These are phyloP conservation scores for Ichneumoninae sp. DNA, from an alignment of 2,888 invertebrate species.

Conservation along the genomic window DNA sequence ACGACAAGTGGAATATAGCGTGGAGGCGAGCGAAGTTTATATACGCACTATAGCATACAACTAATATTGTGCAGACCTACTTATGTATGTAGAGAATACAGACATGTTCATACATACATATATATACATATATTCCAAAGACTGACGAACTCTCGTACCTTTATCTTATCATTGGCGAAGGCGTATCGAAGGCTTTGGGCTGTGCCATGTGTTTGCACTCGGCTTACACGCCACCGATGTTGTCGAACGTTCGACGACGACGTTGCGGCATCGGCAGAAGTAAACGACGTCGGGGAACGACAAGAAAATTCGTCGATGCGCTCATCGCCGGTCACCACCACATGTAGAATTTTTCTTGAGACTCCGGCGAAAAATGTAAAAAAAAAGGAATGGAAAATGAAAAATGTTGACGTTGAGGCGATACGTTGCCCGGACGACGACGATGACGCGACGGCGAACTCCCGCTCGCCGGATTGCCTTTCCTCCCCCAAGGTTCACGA, in stretches of 20 bases:
- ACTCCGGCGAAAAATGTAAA: slow-evolving; percentile 14
- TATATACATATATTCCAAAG: slow-evolving; percentile 9
- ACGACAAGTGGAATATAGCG: slow-evolving; percentile 34
- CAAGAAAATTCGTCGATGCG: slow-evolving; percentile 8
- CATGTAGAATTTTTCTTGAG: neutral
- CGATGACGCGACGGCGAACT: slow-evolving; percentile 26
- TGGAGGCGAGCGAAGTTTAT: neutral
- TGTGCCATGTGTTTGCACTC: slow-evolving; percentile 74
- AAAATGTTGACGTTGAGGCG: slow-evolving; percentile 13
- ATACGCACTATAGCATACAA: neutral
- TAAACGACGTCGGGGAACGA: slow-evolving; percentile 56
- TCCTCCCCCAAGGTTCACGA: slow-evolving; percentile 22
- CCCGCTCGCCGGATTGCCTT: neutral
- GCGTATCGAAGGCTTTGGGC: slow-evolving; percentile 73
- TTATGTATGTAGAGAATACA: slow-evolving; percentile 3
- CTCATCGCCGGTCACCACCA: slow-evolving; percentile 16
- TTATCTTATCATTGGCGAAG: slow-evolving; percentile 80
- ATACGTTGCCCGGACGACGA: slow-evolving; percentile 56
- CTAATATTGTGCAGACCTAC: slow-evolving; percentile 48
- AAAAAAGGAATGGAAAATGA: neutral
- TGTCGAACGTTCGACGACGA: slow-evolving; percentile 56
- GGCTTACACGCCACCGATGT: slow-evolving; percentile 47
- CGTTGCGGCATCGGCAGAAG: neutral
- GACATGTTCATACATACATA: neutral
- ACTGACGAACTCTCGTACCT: slow-evolving; percentile 64